Evolutionary conservation across 2,797 vertebrate genomes (phyloP).

Genomic region (Halcyon chelicuti): DNA sequence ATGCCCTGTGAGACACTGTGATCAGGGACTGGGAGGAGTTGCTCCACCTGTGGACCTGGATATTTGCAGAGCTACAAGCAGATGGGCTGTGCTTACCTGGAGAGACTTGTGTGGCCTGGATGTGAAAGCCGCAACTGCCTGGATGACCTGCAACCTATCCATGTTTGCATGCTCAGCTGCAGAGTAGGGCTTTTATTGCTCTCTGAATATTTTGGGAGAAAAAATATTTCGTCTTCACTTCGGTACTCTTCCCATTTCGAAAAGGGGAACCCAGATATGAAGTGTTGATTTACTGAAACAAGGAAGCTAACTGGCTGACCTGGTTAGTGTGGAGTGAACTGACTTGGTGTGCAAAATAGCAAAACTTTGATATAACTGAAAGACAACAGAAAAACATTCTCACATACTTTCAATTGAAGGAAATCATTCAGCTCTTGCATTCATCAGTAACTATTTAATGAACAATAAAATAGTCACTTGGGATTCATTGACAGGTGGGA

Average conservation of each 20-base stretch:
- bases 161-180: background rate
- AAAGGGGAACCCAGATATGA: background rate
- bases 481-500: conserved; percentile 46
- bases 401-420: background rate
- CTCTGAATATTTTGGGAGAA: background rate
- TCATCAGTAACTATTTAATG: conserved; percentile 52
- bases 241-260: background rate
- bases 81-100: background rate
- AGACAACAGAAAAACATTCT: background rate
- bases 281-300: background rate
- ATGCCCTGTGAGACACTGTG: background rate
- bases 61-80: background rate
- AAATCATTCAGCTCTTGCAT: background rate
- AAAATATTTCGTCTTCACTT: background rate
- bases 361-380: background rate
- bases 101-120: background rate
- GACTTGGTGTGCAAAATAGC: background rate
- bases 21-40: background rate
- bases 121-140: background rate
- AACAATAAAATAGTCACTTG: conserved; percentile 10
- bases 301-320: background rate
- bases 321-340: background rate
- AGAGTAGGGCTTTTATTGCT: background rate
- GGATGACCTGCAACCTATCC: background rate
- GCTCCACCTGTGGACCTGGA: background rate